Conservation (phyloP, 2,797 vertebrate genomes). For the Lerista edwardsae region DNA sequence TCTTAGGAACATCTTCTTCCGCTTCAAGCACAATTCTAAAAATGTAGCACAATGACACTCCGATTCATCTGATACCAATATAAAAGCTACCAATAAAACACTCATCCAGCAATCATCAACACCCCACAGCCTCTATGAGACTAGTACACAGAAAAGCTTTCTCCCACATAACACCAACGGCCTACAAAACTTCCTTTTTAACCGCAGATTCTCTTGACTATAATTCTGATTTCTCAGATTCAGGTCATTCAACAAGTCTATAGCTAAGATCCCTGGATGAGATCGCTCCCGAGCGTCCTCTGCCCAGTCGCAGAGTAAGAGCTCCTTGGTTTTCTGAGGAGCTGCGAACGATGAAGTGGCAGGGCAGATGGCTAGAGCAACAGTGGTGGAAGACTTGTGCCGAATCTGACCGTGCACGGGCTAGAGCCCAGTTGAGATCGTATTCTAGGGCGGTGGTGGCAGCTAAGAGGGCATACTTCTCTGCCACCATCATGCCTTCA, state of each 20-base stretch:
- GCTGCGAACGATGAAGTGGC: too few species aligned
- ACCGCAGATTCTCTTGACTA: neutral
- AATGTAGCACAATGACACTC: neutral
- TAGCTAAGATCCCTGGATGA: too few species aligned
- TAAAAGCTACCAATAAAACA: neutral
- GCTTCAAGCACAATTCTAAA: neutral
- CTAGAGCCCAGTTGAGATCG: too few species aligned
- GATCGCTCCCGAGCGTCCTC: too few species aligned
- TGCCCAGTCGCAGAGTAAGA: too few species aligned
- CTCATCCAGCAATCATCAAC: neutral
- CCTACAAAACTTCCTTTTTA: neutral
- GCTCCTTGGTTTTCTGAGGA: too few species aligned
- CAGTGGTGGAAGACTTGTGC: too few species aligned
- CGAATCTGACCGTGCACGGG: too few species aligned
- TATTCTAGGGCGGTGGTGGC: too few species aligned
- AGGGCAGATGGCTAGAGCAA: too few species aligned
- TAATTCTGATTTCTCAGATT: neutral
- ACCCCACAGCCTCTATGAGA: neutral
- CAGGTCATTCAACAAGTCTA: neutral
- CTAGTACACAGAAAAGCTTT: neutral
- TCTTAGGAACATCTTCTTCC: neutral
- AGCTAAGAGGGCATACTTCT: too few species aligned
- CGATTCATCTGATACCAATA: accelerated
- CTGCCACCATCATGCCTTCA: too few species aligned
- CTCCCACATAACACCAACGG: neutral